Percentiles rank a stretch among this genome's conserved stretches.
Conservation (phyloP, 2,113 vertebrate genomes). For the Apteryx owenii region DNA sequence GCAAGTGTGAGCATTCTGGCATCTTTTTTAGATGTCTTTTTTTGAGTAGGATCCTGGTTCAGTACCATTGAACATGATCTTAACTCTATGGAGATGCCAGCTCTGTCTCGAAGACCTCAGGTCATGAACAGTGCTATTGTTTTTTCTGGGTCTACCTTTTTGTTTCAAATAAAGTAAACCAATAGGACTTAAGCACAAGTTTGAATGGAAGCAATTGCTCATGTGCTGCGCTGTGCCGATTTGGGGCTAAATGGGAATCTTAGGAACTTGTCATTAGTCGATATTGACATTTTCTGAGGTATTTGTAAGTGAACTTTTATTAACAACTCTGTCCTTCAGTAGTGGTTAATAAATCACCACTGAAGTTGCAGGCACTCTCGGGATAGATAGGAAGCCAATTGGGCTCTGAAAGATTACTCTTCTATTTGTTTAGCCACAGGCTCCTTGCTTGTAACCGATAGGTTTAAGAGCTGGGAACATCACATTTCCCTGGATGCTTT, state of each 20-base stretch:
- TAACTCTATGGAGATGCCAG: not conserved
- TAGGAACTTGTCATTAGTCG: not conserved
- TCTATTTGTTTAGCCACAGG: conserved; percentile 58
- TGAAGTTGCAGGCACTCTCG: conserved; percentile 5
- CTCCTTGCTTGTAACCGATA: conserved; percentile 2
- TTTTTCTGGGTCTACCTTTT: not conserved
- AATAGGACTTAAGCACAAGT: not conserved
- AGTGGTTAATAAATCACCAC: conserved; percentile 58
- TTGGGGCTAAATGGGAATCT: not conserved
- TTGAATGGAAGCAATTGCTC: not conserved
- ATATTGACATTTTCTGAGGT: not conserved
- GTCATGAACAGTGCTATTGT: not conserved
- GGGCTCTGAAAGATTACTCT: conserved; percentile 23
- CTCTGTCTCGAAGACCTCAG: not conserved
- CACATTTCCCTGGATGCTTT: conserved; percentile 50
- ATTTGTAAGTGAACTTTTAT: conserved; percentile 54
- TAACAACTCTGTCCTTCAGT: conserved; percentile 55
- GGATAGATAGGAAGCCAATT: conserved; percentile 36
- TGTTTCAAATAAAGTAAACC: not conserved
- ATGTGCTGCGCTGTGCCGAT: not conserved
- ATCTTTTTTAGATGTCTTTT: not conserved
- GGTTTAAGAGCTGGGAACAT: conserved; percentile 31
- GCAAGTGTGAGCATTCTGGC: not conserved
- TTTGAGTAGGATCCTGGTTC: not conserved
- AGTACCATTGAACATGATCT: not conserved